Evolutionary conservation across 1,140 invertebrate species (phyloP), one percentile per base, ranked within the genome.

Genomic region (Homarus americanus): DNA sequence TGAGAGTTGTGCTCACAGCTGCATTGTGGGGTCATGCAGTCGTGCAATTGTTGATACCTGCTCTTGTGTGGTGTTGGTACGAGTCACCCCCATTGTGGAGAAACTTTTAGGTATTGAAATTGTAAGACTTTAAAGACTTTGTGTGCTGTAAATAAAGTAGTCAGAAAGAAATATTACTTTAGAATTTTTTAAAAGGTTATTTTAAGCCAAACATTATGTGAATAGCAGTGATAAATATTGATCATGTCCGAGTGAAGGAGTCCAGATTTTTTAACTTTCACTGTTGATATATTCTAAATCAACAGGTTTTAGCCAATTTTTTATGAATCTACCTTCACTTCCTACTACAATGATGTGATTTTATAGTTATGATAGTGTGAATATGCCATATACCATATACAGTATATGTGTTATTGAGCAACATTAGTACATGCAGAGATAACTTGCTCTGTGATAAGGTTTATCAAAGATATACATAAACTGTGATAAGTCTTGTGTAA

Each of bases 391-490:
- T 88, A 78, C 80, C 63, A 72, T 69, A 40, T 75, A 76, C 73
- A 76, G 41, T 82, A 58, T 63, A 58, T 69, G 82, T 36, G 79
- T 82, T 28, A 34, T 15, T 49, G 44, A 72, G 73, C 28, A 86
- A 86, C 44, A 84, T 78, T 86, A 72, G 44, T 75, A 41, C 40
- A 32, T 82, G 87, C 87, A 90, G 87, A 90, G 87, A 90, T 82
- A 83, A 87, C 85, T 87, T 90, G 32, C 87, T 90, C 87, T 90
- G 87, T 90, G 87, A 90, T 90, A 90, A 82, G 82, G 40, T 83
- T 90, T 90, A 90, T 90, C 87, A 90, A 90, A 90, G 87, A 90
- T 90, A 83, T 90, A 90, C 86, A 83, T 90, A 83, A 82, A 75
- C 87, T 90, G 87, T 90, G 87, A 90, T 90, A 90, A 73, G 82